Conservation (phyloP, 2,797 vertebrate species). For the Monodelphis domestica region DNA sequence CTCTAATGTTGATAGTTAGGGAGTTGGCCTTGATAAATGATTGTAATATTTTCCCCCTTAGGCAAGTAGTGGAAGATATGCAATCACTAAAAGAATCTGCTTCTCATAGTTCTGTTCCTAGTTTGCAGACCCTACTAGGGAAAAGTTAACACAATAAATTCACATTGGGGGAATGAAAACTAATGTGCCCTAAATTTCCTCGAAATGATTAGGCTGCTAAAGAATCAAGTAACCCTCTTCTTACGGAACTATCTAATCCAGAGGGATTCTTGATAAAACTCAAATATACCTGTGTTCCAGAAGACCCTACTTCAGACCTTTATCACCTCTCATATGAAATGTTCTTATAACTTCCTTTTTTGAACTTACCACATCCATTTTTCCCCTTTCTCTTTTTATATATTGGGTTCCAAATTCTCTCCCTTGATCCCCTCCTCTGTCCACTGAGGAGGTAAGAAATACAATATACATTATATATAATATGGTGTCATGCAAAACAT, state of each 20-base stretch:
- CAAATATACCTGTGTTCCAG: background rate
- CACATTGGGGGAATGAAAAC: background rate
- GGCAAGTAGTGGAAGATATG: background rate
- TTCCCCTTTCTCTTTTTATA: background rate
- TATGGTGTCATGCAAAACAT: background rate
- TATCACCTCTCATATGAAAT: background rate
- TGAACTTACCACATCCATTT: background rate
- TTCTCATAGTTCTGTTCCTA: background rate
- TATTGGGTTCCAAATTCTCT: background rate
- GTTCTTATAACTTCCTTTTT: no score
- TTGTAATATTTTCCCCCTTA: background rate
- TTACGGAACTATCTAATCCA: background rate
- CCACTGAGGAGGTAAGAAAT: background rate
- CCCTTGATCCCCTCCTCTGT: background rate
- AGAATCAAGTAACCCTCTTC: background rate
- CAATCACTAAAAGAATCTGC: background rate
- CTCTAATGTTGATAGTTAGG: background rate
- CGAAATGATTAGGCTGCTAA: background rate
- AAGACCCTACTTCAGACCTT: background rate
- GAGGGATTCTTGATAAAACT: background rate
- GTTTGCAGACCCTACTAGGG: background rate
- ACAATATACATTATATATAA: background rate
- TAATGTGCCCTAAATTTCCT: background rate
- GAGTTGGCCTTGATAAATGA: background rate
- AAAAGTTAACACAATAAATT: background rate